Percentiles rank a stretch among this genome's conserved stretches.
Conservation (phyloP, 2,888 invertebrate genomes). For the Hofmannophila pseudospretella region DNA sequence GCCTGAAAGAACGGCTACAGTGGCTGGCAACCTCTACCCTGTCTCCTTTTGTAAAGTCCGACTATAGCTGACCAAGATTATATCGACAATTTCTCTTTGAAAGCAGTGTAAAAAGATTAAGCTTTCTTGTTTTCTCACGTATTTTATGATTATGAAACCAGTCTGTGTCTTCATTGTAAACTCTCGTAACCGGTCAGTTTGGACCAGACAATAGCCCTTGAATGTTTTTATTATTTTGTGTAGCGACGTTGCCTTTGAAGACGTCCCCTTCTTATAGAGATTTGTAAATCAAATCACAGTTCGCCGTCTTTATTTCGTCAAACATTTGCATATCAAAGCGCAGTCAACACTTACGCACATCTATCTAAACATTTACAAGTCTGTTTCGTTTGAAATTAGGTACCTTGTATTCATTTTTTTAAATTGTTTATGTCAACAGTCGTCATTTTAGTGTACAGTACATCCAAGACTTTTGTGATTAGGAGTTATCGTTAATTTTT, state of each 20-base stretch:
- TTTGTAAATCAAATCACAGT: slow-evolving; percentile 12
- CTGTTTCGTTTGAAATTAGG: too few species aligned
- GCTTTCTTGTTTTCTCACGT: slow-evolving; percentile 37
- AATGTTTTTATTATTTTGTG: slow-evolving; percentile 1
- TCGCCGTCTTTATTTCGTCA: slow-evolving; percentile 13
- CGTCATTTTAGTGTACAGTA: not conserved
- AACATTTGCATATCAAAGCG: slow-evolving; percentile 19
- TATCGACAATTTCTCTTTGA: slow-evolving; percentile 20
- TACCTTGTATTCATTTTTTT: too few species aligned
- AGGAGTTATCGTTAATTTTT: slow-evolving; percentile 5
- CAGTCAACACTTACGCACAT: slow-evolving; percentile 12
- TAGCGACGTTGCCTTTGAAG: not conserved
- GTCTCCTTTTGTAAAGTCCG: slow-evolving; percentile 11
- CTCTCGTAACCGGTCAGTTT: slow-evolving; percentile 35
- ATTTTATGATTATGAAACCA: slow-evolving; percentile 41
- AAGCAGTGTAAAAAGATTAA: slow-evolving; percentile 18
- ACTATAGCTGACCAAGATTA: slow-evolving; percentile 18
- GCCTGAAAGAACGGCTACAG: slow-evolving; percentile 59
- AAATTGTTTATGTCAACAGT: too few species aligned
- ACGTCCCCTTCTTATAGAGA: slow-evolving; percentile 4
- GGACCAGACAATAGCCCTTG: slow-evolving; percentile 20
- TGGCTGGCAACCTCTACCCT: slow-evolving; percentile 15
- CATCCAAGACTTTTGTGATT: slow-evolving; percentile 1
- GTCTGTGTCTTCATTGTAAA: slow-evolving; percentile 49
- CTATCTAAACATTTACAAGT: too few species aligned